Evolutionary conservation across 2,888 invertebrate species (phyloP).

Genomic region (Notodonta dromedarius): DNA sequence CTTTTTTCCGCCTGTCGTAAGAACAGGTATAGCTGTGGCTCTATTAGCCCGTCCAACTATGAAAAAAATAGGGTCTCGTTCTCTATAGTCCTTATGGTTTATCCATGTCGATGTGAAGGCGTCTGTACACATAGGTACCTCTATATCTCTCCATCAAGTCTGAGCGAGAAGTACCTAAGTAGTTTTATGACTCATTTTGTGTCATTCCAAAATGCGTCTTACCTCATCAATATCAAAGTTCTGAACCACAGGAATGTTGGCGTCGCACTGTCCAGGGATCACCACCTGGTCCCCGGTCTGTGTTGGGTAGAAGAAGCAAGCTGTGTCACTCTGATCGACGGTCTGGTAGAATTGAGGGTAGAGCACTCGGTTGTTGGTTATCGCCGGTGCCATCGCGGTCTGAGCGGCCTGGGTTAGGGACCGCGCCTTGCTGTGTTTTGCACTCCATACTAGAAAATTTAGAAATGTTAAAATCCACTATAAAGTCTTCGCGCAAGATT

Average conservation of each 20-base stretch:
- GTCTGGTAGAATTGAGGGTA: constrained; percentile 51
- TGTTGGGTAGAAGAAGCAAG: constrained; percentile 72
- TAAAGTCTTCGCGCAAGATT: too few relatives aligned
- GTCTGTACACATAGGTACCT: too few relatives aligned
- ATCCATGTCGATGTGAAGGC: too few relatives aligned
- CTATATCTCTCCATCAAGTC: too few relatives aligned
- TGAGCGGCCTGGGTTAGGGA: constrained; percentile 45
- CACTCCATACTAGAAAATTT: constrained; percentile 67
- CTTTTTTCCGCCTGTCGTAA: too few relatives aligned
- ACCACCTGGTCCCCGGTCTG: constrained; percentile 51
- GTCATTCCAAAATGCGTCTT: constrained; percentile 19
- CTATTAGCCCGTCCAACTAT: too few relatives aligned
- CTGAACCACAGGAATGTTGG: constrained; percentile 52
- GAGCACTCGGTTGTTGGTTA: constrained; percentile 51
- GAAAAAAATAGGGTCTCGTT: too few relatives aligned
- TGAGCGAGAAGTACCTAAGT: too few relatives aligned
- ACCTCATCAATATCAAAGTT: constrained; percentile 57
- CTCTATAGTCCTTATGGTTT: too few relatives aligned
- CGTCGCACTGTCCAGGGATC: constrained; percentile 71
- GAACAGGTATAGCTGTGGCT: too few relatives aligned
- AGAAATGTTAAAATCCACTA: too few relatives aligned
- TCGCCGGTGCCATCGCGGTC: constrained; percentile 43
- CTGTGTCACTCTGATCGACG: constrained; percentile 54
- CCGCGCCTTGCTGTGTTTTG: constrained; percentile 64
- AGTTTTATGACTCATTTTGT: neutral